Base-by-base conservation (phyloP, 2,888 invertebrate species). In the Caenorhabditis auriculariae region DNA sequence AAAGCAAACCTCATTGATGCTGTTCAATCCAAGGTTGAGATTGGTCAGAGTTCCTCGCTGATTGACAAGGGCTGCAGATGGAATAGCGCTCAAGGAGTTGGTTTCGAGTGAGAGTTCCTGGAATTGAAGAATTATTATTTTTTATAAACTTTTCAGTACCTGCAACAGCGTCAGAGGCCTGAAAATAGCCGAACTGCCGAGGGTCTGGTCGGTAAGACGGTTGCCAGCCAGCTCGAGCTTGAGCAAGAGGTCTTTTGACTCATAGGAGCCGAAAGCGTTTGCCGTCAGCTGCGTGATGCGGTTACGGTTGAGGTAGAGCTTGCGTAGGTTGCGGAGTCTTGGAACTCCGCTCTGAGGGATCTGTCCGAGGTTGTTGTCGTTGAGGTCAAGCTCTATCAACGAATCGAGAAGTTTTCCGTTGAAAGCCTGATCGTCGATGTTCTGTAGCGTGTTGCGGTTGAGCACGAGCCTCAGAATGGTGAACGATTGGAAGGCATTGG, bases 41-140 rank as follows among this genome's bases (percentile, higher is more conserved):
- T 82, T 78, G 28, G 69, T 74, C 39, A 81, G 66, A 12, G 77
- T 74, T 44, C 67, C 55, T 26, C 74, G 55, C 50, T 78, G 77
- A 38, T 70, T 71, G 39, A 65, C 69, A 26, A 81, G 66, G 5
- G 81, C 76, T 12, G 71, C 64, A 38, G 74, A 74, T 2, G 81
- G 81, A 54, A 81, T 73, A 51, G 60, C 55, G 4, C 67, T 72
- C 32, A 81, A 62, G 21, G 72, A 69, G 59, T 81, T 81, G 48
- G 77, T 78, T 60, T 82, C 81, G 47, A 81, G 66, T 51, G 77
- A 80, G 42, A 81, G 59, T 60, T 81, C 78, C 66, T 79, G 47
- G 44, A 68, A 54, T 26, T 27, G 17, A 52, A 38, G 12, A 45
- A 24, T n/a, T 45, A 24, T 21, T 7, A 9, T 45, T 21, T 32